A percentile compares a stretch with the other conserved stretches of the same genome.
Evolutionary conservation across 1,140 invertebrate genomes (phyloP).

Genomic region (Rhyacophila brunnea): DNA sequence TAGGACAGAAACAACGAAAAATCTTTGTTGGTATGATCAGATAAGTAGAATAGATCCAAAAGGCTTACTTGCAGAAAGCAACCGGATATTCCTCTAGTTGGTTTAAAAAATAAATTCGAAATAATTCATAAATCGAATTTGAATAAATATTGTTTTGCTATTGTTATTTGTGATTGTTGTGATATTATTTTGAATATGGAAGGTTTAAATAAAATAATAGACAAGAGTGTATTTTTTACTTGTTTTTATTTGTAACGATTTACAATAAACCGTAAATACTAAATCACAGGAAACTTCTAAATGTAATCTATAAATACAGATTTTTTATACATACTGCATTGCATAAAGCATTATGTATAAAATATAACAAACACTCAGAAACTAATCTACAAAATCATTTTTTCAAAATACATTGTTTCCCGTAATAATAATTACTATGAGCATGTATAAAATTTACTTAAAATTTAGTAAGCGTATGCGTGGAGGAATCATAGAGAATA

Average conservation of each 20-base stretch:
- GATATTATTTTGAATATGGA: neutral
- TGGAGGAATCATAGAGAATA: slow-evolving; percentile 10
- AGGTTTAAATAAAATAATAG: no score
- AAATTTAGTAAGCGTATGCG: slow-evolving; percentile 29
- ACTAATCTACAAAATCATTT: neutral
- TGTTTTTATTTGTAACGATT: no score
- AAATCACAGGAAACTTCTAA: no score
- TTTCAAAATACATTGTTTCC: slow-evolving; percentile 14
- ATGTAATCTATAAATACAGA: neutral
- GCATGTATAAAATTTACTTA: slow-evolving; percentile 14
- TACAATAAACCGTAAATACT: neutral
- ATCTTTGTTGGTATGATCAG: slow-evolving; percentile 31
- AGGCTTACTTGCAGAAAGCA: no score
- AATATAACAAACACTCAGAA: neutral
- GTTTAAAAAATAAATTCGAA: no score
- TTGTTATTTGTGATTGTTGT: neutral
- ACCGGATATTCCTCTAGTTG: no score
- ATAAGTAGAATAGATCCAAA: no score
- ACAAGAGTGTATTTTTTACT: neutral
- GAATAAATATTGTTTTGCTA: no score
- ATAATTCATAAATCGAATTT: no score
- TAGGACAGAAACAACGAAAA: slow-evolving; percentile 10
- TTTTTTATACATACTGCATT: neutral
- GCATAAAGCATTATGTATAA: neutral
- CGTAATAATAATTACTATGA: slow-evolving; percentile 16